Evolutionary conservation across 2,113 vertebrate species (phyloP), one percentile per base, ranked within the genome.

Genomic region (Bos taurus): DNA sequence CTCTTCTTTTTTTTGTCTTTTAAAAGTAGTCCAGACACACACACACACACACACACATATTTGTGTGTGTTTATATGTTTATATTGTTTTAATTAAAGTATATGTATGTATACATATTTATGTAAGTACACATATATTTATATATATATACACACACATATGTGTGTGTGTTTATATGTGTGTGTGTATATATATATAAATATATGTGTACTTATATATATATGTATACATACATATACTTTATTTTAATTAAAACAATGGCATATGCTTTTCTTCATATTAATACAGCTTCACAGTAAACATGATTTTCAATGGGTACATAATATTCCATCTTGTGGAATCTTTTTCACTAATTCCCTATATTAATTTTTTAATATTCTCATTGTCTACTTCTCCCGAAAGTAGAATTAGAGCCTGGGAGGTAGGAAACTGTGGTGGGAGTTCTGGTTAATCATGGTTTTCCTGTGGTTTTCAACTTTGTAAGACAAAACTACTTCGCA

Each of bases 241-340:
- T 56, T 95, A 90, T 46, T 83, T 93, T 13, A 92, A 52, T 74
- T 87, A 97, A 95, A 94, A 50, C 74, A 94, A 84, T 92, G 43
- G 13, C 52, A 43, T 60, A 30, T 77, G 5, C 6, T 91, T 77
- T 94, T 97, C 48, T 40, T 83, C 56, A 5, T 93, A 80, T 80
- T 80, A 59, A 4, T 23, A 48, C 28, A 91, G 7, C 46, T 94
- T 93, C 16, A 5, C n/a, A 28, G 40, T 84, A 84, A 90, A 36
- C 33, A 33, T 59, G 46, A 28, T 64, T 94, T 95, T 78, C 16
- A 57, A 12, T 91, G 60, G n/a, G 11, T 90, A 30, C 8, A 26
- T 60, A 85, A 54, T 82, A 92, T 92, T 88, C 9, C 50, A 15
- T 33, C 33, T n/a, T 83, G 8, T 88, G 25, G 15, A 26, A 60